Base-by-base conservation (phyloP, 2,113 vertebrate species). In the Calyptomena viridis region DNA sequence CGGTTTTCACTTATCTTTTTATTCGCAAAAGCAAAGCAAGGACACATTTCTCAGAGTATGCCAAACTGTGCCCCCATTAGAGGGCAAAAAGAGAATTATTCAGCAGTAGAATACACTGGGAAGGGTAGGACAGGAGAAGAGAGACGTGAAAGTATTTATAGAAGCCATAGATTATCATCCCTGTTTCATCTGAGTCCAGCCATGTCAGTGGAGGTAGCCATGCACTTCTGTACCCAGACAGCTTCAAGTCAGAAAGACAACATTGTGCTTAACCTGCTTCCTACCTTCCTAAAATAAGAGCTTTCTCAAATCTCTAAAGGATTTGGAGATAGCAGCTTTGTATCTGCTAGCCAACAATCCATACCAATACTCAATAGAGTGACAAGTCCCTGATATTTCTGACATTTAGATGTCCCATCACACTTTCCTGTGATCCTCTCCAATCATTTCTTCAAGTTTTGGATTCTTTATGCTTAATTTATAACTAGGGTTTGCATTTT, bases 41-140 rank as follows among this genome's bases (percentile, higher is more conserved):
- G 83, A 59, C 12, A 1, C 33, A 3, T 84, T 71, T 92, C 11
- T 58, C 47, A 67, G n/a, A 58, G 22, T 44, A 5, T 90, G 64
- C 60, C 83, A 81, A 78, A 60, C 35, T 56, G 52, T 20, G 31
- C 24, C 11, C 9, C 84, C 24, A n/a, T 73, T 80, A 77, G 76
- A 88, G 56, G 56, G 39, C 55, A 92, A 86, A 95, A 93, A 87
- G 46, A 59, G 75, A 90, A 83, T 46, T 52, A 86, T 84, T 86
- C 59, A 91, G 55, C 78, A 44, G 58, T 87, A 91, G 94, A 94
- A 60, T 52, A 81, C 17, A 44, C 67, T 39, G 33, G 17, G 13
- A 50, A 60, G 40, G 56, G 53, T 13, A 53, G n/a, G 24, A 76
- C 5, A 78, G 49, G 53, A 91, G 35, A 66, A 67, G 30, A 83